A percentile compares a stretch with the other conserved stretches of the same genome.
Evolutionary conservation across 2,797 vertebrate species (phyloP).

Genomic region (Acanthornis magna): DNA sequence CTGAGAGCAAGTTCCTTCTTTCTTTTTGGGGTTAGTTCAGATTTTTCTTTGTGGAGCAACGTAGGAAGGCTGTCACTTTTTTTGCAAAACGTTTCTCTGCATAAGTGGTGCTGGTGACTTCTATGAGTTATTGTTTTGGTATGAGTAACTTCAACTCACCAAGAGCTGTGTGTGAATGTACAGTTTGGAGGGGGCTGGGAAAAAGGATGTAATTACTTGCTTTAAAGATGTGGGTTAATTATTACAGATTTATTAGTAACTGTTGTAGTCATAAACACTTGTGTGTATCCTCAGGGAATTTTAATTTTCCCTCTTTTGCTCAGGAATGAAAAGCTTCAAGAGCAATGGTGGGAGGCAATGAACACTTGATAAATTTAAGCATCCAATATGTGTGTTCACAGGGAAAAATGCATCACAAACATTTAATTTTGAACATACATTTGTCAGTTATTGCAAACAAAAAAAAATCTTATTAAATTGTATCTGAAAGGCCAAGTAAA

Average conservation of each 20-base stretch:
- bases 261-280: not conserved
- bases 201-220: not conserved
- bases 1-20: not conserved
- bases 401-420: not conserved
- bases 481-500: not conserved
- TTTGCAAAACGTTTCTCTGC: not conserved
- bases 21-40: not conserved
- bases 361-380: not conserved
- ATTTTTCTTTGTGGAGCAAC: not conserved
- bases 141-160: not conserved
- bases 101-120: not conserved
- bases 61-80: not conserved
- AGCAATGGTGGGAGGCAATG: not conserved
- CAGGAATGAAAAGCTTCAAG: not conserved
- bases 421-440: not conserved
- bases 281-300: not conserved
- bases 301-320: not conserved
- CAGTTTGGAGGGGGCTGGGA: not conserved
- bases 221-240: slow-evolving; percentile 7
- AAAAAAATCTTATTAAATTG: not conserved
- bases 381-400: not conserved
- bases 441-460: not conserved
- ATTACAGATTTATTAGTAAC: not conserved
- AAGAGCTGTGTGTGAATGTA: not conserved
- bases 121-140: not conserved